Evolutionary conservation across 2,797 vertebrate species (phyloP), one percentile per base, ranked within the genome.

Genomic region (Clarias platycephalus): DNA sequence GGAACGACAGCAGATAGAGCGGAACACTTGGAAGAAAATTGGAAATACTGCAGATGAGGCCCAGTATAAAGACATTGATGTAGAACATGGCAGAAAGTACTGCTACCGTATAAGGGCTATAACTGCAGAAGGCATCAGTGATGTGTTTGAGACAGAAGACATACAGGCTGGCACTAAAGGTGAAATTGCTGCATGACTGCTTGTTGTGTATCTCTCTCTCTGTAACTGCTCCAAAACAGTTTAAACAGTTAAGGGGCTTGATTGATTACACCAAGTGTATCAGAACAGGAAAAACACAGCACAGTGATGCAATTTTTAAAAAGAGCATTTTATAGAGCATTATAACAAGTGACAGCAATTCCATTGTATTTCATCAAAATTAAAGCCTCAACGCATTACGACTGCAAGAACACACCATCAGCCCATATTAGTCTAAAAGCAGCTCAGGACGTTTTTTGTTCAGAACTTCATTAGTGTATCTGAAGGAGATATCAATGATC

Each of bases 81-180:
- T 97, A 85, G 96, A 98, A 82, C 94, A 92, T 77, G 96, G 96
- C 78, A 92, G 84, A 82, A 97, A 94, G 88, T 98, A 97, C 84
- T 92, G 94, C 90, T 98, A 97, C 92, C 95, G 95, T 44, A 95
- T 98, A 90, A 92, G 92, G 81, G 96, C 96, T 0, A 88, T 95
- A 89, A 97, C 91, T 1, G 91, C 93, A 0, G 94, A 97, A 88
- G 97, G 96, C 6, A 78, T 72, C 0, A 95, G 97, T 8, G 94
- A 96, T 0, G 89, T 94, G 0, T 93, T 97, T 91, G 95, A 97
- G 82, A 97, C 97, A 0, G 92, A 94, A 34, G 96, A 97, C 85
- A 94, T 97, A 88, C 95, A 96, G 86, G 93, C 96, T 68, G 95
- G 94, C 8, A 93, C 95, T 31, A 96, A 96, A 87, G 97, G 97